Percentiles rank a stretch among this genome's conserved stretches.
phyloP scores from a whole-genome alignment of 2,113 vertebrate genomes.

The Notarius lentiginosus region DNA sequence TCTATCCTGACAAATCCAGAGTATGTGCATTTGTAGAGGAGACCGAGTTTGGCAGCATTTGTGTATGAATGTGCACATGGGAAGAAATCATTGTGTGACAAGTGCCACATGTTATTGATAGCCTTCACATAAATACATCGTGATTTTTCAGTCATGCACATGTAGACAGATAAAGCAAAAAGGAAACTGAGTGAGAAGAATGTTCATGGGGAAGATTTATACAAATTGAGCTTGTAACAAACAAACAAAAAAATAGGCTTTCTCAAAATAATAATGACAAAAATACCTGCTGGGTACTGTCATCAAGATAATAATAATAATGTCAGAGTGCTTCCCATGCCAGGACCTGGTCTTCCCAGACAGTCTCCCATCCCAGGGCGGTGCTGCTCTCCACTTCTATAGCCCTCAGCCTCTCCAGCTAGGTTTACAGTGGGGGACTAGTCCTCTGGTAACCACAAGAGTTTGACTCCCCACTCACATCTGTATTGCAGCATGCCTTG shows the following conservation, averaged over 20 bases:
- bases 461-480: no score
- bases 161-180: not conserved
- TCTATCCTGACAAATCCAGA: not conserved
- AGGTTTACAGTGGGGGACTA: no score
- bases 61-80: not conserved
- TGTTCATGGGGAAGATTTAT: not conserved
- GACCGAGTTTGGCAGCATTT: not conserved
- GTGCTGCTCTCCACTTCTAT: no score
- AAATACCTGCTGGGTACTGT: not conserved
- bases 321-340: no score
- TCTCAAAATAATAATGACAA: not conserved
- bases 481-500: no score
- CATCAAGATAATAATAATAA: not conserved
- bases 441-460: no score
- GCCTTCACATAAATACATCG: not conserved
- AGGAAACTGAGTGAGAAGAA: not conserved
- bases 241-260: not conserved
- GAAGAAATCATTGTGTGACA: not conserved
- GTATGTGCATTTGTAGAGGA: not conserved
- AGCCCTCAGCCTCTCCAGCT: no score
- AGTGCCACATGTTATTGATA: not conserved
- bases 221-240: not conserved
- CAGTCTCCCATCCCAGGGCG: no score
- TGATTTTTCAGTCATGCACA: not conserved
- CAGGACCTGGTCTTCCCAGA: no score